These are phyloP conservation scores for Ligdia adustata DNA, from an alignment of 2,888 invertebrate genomes.

Conservation along the genomic window DNA sequence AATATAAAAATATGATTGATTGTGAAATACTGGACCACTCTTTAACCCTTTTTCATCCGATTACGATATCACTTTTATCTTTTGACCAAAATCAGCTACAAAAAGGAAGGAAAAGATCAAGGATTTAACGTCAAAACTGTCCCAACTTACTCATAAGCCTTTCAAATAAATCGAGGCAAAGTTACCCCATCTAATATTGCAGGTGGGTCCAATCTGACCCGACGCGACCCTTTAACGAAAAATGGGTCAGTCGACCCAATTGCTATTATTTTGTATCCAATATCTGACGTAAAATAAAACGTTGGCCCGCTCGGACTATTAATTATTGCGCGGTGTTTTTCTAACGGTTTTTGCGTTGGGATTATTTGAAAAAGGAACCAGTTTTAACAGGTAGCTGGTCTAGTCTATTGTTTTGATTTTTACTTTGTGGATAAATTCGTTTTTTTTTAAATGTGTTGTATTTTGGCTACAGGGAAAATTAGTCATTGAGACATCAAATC, in stretches of 20 bases:
- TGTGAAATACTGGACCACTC: too few species aligned
- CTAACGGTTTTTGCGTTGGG: not conserved
- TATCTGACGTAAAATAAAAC: slow-evolving; percentile 29
- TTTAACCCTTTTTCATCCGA: too few species aligned
- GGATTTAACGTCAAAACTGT: slow-evolving; percentile 4
- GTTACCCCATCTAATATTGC: slow-evolving; percentile 27
- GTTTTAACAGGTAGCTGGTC: too few species aligned
- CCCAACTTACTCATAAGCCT: slow-evolving; percentile 18
- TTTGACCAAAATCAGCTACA: not conserved
- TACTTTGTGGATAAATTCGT: too few species aligned
- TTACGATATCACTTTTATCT: too few species aligned
- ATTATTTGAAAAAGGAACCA: too few species aligned
- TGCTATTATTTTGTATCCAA: slow-evolving; percentile 30
- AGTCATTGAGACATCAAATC: too few species aligned
- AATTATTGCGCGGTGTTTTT: slow-evolving; percentile 15
- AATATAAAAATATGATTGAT: too few species aligned
- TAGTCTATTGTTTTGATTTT: too few species aligned
- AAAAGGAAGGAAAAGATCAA: slow-evolving; percentile 4
- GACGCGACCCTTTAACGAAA: slow-evolving; percentile 33
- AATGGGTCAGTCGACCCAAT: slow-evolving; percentile 29
- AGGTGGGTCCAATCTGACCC: slow-evolving; percentile 28
- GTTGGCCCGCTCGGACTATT: slow-evolving; percentile 15
- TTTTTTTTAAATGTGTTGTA: too few species aligned
- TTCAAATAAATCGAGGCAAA: slow-evolving; percentile 32
- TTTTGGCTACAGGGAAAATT: too few species aligned